phyloP scores from a whole-genome alignment of 1,140 invertebrate species.

The Anthonomus grandis region DNA sequence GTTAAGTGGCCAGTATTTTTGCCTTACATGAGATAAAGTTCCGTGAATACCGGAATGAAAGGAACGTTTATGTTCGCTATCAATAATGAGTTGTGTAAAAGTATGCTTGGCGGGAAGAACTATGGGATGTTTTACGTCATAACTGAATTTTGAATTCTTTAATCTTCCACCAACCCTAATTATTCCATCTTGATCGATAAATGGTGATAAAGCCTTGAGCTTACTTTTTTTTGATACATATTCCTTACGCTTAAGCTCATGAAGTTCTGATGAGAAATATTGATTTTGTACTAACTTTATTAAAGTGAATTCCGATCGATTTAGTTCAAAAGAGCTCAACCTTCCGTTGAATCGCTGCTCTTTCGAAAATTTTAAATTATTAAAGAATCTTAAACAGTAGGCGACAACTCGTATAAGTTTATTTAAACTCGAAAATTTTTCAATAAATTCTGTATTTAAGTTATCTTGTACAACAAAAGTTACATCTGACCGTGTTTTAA shows the following conservation, averaged over 20 bases:
- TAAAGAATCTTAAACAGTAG: conserved; percentile 17
- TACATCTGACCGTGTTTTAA: no score
- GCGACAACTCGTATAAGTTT: conserved; percentile 7
- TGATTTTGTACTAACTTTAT: conserved; percentile 8
- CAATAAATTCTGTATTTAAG: no score
- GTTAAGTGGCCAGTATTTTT: no score
- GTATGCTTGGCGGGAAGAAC: no score
- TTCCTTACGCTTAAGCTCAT: not conserved
- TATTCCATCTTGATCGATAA: conserved; percentile 40
- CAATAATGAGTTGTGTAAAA: no score
- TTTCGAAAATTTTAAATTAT: conserved; percentile 2
- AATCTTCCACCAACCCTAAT: conserved; percentile 42
- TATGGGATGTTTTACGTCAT: no score
- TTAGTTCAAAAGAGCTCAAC: conserved; percentile 7
- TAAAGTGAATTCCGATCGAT: not conserved
- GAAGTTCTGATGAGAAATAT: conserved; percentile 12
- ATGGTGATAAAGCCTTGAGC: conserved; percentile 38
- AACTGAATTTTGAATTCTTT: conserved; percentile 38
- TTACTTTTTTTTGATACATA: conserved; percentile 8
- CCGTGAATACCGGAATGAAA: no score
- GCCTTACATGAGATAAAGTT: no score
- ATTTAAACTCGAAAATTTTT: not conserved
- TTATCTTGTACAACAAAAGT: no score
- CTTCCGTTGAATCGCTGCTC: not conserved
- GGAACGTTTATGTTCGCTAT: no score